Conservation (phyloP, 1,140 invertebrate species). For the Meloidogyne chitwoodi region DNA sequence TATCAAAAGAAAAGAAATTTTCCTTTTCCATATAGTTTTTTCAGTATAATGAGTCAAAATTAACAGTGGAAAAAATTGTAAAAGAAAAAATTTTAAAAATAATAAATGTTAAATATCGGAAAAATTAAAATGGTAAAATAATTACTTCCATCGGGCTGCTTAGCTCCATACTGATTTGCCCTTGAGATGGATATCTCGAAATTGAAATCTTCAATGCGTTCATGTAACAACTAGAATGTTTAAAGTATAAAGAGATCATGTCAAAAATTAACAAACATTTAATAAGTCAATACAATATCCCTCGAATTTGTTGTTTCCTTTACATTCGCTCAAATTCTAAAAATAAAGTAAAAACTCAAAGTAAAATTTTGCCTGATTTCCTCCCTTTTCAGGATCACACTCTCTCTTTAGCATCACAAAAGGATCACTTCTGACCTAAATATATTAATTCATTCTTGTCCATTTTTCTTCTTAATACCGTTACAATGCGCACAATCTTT, state of each 20-base stretch:
- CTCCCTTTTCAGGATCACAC: slow-evolving; percentile 21
- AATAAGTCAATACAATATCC: slow-evolving; percentile 61
- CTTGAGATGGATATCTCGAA: slow-evolving; percentile 51
- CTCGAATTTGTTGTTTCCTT: slow-evolving; percentile 59
- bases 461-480: background rate
- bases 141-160: slow-evolving; percentile 24
- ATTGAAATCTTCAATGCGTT: slow-evolving; percentile 49
- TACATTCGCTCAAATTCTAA: slow-evolving; percentile 51
- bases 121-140: background rate
- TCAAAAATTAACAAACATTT: slow-evolving; percentile 3
- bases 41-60: too few species aligned
- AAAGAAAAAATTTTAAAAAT: too few species aligned
- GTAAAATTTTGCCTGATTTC: background rate
- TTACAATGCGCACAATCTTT: slow-evolving; percentile 38
- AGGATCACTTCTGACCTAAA: slow-evolving; percentile 36
- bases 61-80: too few species aligned
- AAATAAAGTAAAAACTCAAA: background rate
- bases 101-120: too few species aligned
- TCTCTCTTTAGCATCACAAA: slow-evolving; percentile 59
- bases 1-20: too few species aligned
- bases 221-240: slow-evolving; percentile 38
- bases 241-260: slow-evolving; percentile 32
- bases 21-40: too few species aligned
- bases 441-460: background rate
- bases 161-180: slow-evolving; percentile 31